A percentile compares a stretch with the other conserved stretches of the same genome.
Conservation (phyloP, 2,797 vertebrate species). For the Malurus leucopterus region DNA sequence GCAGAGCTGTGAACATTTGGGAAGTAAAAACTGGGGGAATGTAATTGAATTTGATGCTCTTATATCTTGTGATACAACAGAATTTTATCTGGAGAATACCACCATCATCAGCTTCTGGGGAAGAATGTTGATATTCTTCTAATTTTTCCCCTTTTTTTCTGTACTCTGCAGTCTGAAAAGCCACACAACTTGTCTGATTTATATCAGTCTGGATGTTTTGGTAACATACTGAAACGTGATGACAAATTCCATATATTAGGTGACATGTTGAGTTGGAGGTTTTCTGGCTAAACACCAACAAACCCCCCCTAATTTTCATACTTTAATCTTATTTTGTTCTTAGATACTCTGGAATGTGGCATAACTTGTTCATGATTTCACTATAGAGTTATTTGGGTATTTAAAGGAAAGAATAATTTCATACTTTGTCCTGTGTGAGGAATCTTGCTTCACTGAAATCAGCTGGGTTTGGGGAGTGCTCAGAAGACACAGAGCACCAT, state of each 20-base stretch:
- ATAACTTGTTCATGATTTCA: background rate
- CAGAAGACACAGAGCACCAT: rapidly evolving
- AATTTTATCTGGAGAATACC: background rate
- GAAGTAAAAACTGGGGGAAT: background rate
- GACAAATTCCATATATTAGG: background rate
- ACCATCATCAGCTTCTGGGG: background rate
- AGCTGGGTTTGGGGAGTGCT: background rate
- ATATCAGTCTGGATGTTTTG: background rate
- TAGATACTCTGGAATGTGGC: background rate
- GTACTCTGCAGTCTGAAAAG: background rate
- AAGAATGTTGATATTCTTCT: background rate
- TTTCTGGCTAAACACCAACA: background rate
- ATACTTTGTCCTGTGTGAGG: background rate
- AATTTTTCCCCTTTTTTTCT: rapidly evolving
- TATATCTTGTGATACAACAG: background rate
- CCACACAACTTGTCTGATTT: background rate
- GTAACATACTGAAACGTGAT: background rate
- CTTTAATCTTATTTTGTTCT: background rate
- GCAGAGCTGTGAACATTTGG: background rate
- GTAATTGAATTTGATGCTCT: background rate
- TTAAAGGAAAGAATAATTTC: background rate
- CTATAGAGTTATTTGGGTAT: background rate
- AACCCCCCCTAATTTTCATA: background rate
- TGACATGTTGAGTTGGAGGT: background rate
- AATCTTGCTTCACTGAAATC: background rate